phyloP scores from a whole-genome alignment of 53 echinoderm and acorn worm genomes.

The Holothuria leucospilota region DNA sequence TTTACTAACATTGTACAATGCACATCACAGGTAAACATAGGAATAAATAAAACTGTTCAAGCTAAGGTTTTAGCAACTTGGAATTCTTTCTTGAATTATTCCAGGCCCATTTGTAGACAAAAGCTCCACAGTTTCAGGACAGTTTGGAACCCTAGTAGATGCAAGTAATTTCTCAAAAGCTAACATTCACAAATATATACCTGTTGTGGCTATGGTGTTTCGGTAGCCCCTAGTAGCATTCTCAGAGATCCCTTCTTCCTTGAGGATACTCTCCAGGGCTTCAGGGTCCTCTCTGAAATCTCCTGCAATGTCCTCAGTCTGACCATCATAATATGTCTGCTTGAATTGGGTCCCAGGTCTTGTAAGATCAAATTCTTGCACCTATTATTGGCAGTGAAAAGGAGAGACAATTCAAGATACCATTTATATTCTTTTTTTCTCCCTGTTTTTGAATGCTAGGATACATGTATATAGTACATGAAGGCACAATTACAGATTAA shows the following conservation, averaged over 20 bases:
- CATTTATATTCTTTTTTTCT: too few relatives aligned
- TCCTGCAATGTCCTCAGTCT: neutral
- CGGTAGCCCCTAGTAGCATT: neutral
- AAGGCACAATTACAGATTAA: too few relatives aligned
- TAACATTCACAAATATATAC: slow-evolving; percentile 19
- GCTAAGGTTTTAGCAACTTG: too few relatives aligned
- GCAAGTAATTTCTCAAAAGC: neutral
- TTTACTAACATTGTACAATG: too few relatives aligned
- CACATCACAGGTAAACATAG: too few relatives aligned
- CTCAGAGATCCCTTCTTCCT: slow-evolving; percentile 42
- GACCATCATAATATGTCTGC: slow-evolving; percentile 62
- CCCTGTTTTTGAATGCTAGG: too few relatives aligned
- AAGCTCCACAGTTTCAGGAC: too few relatives aligned
- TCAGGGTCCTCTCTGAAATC: slow-evolving; percentile 3
- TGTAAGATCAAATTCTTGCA: slow-evolving; percentile 85
- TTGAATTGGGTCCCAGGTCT: slow-evolving; percentile 77
- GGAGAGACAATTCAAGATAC: too few relatives aligned
- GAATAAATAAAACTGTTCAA: too few relatives aligned
- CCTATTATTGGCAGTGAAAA: slow-evolving; percentile 45
- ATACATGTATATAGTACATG: too few relatives aligned
- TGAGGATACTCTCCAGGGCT: slow-evolving; percentile 69
- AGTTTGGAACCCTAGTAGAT: neutral
- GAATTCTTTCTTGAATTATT: too few relatives aligned
- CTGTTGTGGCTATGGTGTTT: slow-evolving; percentile 51
- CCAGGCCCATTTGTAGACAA: too few relatives aligned